Evolutionary conservation across 92 coral and sea anemone genomes (phyloP).

Genomic region (Epizoanthus ramosus): DNA sequence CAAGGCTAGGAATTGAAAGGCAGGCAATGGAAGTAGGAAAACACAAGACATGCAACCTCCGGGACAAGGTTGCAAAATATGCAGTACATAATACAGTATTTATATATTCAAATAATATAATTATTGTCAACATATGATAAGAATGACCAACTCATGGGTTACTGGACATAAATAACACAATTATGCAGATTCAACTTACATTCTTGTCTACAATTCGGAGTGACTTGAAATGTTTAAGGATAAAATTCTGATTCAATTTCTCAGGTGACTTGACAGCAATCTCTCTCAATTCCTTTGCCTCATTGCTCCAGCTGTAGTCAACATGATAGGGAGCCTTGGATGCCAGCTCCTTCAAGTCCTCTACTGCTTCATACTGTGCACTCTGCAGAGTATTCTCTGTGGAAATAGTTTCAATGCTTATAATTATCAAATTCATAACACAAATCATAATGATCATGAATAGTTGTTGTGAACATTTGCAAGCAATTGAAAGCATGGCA

Average conservation of each 20-base stretch:
- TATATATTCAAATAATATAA: too few species aligned
- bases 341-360: conserved; percentile 84
- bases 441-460: not conserved
- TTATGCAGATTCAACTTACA: conserved; percentile 49
- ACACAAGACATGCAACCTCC: too few species aligned
- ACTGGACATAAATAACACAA: too few species aligned
- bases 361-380: conserved; percentile 82
- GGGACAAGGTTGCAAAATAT: not conserved
- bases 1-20: too few species aligned
- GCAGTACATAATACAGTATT: too few species aligned
- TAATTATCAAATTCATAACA: not conserved
- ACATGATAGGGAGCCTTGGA: conserved; percentile 81
- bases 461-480: not conserved
- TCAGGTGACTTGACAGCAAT: conserved; percentile 92
- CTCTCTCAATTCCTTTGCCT: conserved; percentile 83
- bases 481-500: too few species aligned
- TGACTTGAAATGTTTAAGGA: conserved; percentile 87
- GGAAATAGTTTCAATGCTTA: not conserved
- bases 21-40: too few species aligned
- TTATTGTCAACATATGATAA: too few species aligned
- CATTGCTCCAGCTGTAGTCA: conserved; percentile 95
- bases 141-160: too few species aligned
- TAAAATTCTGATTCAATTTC: conserved; percentile 72
- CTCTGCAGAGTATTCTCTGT: conserved; percentile 3
- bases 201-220: conserved; percentile 97